phyloP scores from a whole-genome alignment of 2,797 vertebrate species.

The Chiloscyllium punctatum region DNA sequence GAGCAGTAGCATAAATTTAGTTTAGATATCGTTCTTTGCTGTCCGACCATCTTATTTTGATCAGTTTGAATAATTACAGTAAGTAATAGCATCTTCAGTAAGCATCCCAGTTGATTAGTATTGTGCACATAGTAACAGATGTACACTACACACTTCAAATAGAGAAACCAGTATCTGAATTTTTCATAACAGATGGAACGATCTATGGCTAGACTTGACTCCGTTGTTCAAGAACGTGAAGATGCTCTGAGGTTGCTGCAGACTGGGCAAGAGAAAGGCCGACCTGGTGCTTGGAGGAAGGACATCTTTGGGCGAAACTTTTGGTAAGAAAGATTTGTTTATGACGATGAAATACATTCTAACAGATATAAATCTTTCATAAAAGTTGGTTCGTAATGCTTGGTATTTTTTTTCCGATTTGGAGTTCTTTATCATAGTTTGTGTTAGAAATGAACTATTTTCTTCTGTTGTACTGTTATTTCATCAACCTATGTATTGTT shows the following conservation, averaged over 20 bases:
- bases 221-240: slow-evolving; percentile 81
- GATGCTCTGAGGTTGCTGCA: slow-evolving; percentile 80
- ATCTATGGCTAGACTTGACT: slow-evolving; percentile 78
- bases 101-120: background rate
- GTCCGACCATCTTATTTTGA: background rate
- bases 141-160: no score
- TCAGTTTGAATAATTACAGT: background rate
- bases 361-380: background rate
- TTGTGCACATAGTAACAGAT: no score
- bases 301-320: slow-evolving; percentile 73
- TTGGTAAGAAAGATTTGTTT: slow-evolving; percentile 62
- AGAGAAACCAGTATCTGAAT: no score
- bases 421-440: background rate
- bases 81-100: background rate
- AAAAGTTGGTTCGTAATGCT: background rate
- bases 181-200: slow-evolving; percentile 64
- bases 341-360: background rate
- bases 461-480: background rate
- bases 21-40: background rate
- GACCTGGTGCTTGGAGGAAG: slow-evolving; percentile 82
- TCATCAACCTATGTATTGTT: background rate
- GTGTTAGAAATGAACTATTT: background rate
- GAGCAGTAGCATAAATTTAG: background rate
- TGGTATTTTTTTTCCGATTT: background rate
- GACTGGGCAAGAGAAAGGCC: slow-evolving; percentile 79